A percentile compares a stretch with the other conserved stretches of the same genome.
phyloP scores from a whole-genome alignment of 2,888 invertebrate genomes.

The Tyria jacobaeae region DNA sequence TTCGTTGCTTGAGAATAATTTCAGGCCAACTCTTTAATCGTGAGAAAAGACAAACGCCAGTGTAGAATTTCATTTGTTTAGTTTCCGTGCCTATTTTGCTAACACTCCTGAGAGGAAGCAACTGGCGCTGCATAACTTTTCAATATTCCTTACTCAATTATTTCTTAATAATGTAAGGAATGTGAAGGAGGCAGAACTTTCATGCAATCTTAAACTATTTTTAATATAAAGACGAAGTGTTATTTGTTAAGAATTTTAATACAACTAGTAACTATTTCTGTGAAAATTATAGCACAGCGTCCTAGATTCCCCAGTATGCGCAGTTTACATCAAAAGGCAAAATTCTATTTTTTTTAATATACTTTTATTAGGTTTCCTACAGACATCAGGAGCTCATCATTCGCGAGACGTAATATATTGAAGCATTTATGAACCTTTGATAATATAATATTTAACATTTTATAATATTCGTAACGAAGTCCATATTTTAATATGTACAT shows the following conservation, averaged over 20 bases:
- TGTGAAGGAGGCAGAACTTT: slow-evolving; percentile 2
- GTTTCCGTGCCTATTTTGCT: background rate
- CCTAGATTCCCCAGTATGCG: slow-evolving; percentile 16
- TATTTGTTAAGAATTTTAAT: slow-evolving; percentile 36
- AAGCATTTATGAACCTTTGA: slow-evolving; percentile 36
- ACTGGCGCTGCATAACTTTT: slow-evolving; percentile 5
- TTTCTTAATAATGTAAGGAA: slow-evolving; percentile 4
- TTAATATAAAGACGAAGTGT: slow-evolving; percentile 18
- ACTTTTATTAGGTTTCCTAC: slow-evolving; percentile 32
- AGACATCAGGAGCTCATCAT: slow-evolving; percentile 40
- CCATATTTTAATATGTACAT: no score
- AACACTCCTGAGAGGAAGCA: background rate
- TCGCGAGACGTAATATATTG: slow-evolving; percentile 26
- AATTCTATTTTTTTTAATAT: slow-evolving; percentile 46
- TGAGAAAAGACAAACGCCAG: background rate
- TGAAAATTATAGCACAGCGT: slow-evolving; percentile 31
- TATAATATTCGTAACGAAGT: slow-evolving; percentile 35
- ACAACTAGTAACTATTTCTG: slow-evolving; percentile 20
- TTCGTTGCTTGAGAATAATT: background rate
- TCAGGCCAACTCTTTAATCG: no score
- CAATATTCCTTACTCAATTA: slow-evolving; percentile 6
- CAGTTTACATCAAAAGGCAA: slow-evolving; percentile 26
- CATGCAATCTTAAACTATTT: slow-evolving; percentile 15
- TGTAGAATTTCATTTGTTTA: slow-evolving; percentile 7
- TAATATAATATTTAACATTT: no score